These are phyloP conservation scores for Odocoileus virginianus DNA, from an alignment of 2,113 vertebrate species.

Conservation along the genomic window DNA sequence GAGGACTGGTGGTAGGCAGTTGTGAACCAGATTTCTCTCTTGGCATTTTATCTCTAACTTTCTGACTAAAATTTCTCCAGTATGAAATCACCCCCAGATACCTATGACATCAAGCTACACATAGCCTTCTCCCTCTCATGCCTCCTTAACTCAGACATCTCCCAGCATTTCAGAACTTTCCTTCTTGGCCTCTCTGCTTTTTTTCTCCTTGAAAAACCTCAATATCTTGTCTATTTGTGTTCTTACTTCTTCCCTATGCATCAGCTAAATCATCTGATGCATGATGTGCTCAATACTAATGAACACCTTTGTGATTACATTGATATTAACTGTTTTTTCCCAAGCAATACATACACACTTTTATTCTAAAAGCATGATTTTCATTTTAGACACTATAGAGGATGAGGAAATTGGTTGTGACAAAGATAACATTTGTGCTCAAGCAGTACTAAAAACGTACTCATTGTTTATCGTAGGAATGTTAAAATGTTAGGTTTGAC, in stretches of 20 bases:
- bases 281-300: background rate
- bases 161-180: background rate
- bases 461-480: background rate
- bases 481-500: background rate
- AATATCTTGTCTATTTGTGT: background rate
- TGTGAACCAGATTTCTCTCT: background rate
- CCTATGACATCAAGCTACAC: background rate
- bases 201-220: background rate
- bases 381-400: background rate
- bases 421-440: background rate
- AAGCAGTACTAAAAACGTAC: background rate
- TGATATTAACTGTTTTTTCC: background rate
- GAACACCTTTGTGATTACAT: background rate
- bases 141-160: background rate
- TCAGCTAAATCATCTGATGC: background rate
- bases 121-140: background rate
- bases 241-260: background rate
- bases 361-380: background rate
- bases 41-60: background rate
- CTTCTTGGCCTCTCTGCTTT: accelerated
- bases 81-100: background rate
- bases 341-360: background rate
- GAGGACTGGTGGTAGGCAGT: background rate
- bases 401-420: background rate
- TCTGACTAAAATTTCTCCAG: background rate